Percentiles rank a stretch among this genome's conserved stretches.
Conservation (phyloP, 2,888 invertebrate species). For the Therioaphis trifolii region DNA sequence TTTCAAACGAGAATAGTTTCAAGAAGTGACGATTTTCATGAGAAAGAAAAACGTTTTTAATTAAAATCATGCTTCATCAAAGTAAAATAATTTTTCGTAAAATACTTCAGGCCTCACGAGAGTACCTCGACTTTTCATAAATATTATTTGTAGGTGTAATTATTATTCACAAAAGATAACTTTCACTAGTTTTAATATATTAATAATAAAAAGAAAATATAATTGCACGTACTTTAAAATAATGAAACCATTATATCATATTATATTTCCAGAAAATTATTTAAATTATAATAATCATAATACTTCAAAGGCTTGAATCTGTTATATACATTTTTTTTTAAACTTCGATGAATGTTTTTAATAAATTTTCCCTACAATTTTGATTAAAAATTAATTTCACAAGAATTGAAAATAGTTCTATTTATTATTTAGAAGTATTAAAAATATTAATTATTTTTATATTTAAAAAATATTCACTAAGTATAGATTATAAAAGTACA, state of each 20-base stretch:
- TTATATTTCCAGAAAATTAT: background rate
- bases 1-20: background rate
- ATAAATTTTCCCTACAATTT: too few relatives aligned
- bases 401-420: too few relatives aligned
- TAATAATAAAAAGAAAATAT: constrained; percentile 4
- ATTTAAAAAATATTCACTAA: too few relatives aligned
- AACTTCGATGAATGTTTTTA: too few relatives aligned
- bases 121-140: constrained; percentile 7
- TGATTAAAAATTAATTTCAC: too few relatives aligned
- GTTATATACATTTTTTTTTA: too few relatives aligned
- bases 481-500: too few relatives aligned
- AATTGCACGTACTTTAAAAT: background rate
- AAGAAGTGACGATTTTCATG: background rate
- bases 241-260: background rate
- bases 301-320: too few relatives aligned
- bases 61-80: constrained; percentile 24
- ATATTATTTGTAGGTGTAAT: background rate
- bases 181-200: constrained; percentile 18
- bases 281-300: background rate
- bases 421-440: too few relatives aligned
- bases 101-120: background rate
- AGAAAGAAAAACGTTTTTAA: background rate
- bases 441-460: too few relatives aligned
- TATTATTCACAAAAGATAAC: constrained; percentile 38
- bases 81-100: constrained; percentile 21